Percentiles rank a stretch among this genome's conserved stretches.
phyloP scores from a whole-genome alignment of 2,888 invertebrate species.

The Dyspetes luteomarginatus region DNA sequence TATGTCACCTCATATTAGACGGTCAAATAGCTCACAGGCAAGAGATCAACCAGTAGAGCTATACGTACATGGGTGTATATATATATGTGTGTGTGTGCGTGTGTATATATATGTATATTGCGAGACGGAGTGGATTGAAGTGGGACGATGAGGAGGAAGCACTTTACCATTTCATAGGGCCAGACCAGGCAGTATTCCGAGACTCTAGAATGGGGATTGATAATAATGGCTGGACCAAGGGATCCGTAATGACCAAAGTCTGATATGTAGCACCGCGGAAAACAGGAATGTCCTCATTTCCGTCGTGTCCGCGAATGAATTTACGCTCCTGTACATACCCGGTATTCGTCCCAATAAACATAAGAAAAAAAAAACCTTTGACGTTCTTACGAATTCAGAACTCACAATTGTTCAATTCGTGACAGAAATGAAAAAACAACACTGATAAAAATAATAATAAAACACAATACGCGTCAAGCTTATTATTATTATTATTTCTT shows the following conservation, averaged over 20 bases:
- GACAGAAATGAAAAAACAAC: neutral
- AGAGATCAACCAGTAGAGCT: constrained; percentile 48
- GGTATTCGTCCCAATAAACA: constrained; percentile 78
- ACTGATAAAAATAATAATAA: neutral
- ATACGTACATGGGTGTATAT: neutral
- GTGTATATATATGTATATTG: constrained; percentile 35
- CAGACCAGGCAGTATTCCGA: constrained; percentile 62
- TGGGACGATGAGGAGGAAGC: constrained; percentile 61
- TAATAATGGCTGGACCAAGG: constrained; percentile 75
- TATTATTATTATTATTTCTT: neutral
- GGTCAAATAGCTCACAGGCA: constrained; percentile 62
- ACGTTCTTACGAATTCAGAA: constrained; percentile 11
- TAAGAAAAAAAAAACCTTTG: constrained; percentile 73
- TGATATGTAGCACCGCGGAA: constrained; percentile 71
- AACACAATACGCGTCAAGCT: too few relatives aligned
- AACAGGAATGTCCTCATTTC: constrained; percentile 80
- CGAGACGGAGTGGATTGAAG: constrained; percentile 53
- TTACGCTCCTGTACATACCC: constrained; percentile 73
- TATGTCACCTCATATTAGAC: constrained; percentile 57
- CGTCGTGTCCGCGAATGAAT: constrained; percentile 67
- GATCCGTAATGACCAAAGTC: constrained; percentile 77
- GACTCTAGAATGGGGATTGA: constrained; percentile 56
- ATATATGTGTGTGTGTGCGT: neutral
- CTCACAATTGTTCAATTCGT: neutral
- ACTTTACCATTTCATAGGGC: constrained; percentile 65